Conservation (phyloP, 2,113 vertebrate genomes). For the Sitta europaea region DNA sequence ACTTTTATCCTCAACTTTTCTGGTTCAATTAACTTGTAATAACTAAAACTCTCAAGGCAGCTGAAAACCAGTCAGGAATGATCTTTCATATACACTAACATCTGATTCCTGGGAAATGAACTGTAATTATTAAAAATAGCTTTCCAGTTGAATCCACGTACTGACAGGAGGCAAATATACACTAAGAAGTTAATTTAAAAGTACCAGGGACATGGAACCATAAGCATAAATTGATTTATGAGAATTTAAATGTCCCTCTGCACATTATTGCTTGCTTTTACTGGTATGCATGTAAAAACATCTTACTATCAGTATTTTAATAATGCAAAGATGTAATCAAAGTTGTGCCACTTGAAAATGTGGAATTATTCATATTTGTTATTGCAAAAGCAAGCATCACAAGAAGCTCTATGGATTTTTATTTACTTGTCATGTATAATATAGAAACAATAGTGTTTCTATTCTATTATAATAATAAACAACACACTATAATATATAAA, state of each 20-base stretch:
- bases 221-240: not conserved
- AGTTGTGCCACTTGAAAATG: not conserved
- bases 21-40: constrained; percentile 33
- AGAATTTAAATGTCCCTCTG: not conserved
- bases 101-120: constrained; percentile 14
- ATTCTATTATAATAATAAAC: not conserved
- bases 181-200: not conserved
- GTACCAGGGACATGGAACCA: not conserved
- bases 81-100: not conserved
- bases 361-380: not conserved
- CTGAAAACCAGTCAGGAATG: not conserved
- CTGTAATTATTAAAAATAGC: constrained; percentile 15
- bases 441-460: not conserved
- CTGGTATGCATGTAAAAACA: not conserved
- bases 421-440: not conserved
- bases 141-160: not conserved
- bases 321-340: not conserved
- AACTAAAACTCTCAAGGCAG: constrained; percentile 27
- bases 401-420: not conserved
- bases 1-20: constrained; percentile 14
- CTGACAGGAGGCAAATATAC: not conserved
- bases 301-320: not conserved
- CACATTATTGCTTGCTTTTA: not conserved
- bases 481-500: not conserved
- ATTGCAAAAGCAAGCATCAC: not conserved